Evolutionary conservation across 2,888 invertebrate species (phyloP).

Genomic region (Apotomis betuletana): DNA sequence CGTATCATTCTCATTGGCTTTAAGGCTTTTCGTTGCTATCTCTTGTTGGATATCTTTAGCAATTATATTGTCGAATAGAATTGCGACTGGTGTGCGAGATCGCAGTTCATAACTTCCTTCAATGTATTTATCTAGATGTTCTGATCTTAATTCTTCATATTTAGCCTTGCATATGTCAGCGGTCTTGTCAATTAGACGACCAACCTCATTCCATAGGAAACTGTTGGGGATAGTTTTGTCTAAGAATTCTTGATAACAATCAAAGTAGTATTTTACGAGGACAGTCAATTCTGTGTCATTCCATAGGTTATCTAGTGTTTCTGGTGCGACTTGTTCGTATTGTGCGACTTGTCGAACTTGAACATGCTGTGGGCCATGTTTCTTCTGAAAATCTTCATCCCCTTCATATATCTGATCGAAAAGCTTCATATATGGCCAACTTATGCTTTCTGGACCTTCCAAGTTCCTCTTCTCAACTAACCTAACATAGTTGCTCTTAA

Average conservation of each 20-base stretch:
- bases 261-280: constrained; percentile 71
- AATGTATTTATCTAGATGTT: constrained; percentile 62
- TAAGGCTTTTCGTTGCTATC: constrained; percentile 46
- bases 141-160: constrained; percentile 58
- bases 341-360: not conserved
- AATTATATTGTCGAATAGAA: constrained; percentile 71
- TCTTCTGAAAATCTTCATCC: constrained; percentile 66
- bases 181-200: constrained; percentile 66
- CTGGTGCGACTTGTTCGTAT: constrained; percentile 1
- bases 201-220: constrained; percentile 76
- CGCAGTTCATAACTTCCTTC: constrained; percentile 59
- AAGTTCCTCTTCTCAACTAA: constrained; percentile 62
- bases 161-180: constrained; percentile 64
- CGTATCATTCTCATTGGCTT: constrained; percentile 43
- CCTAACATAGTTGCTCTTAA: constrained; percentile 72
- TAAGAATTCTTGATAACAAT: constrained; percentile 73
- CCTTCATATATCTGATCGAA: constrained; percentile 71
- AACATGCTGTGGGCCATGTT: constrained; percentile 46
- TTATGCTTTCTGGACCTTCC: constrained; percentile 54
- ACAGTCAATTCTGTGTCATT: constrained; percentile 66
- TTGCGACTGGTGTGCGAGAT: constrained; percentile 61
- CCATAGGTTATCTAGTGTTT: constrained; percentile 54
- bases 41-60: constrained; percentile 61
- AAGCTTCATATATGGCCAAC: constrained; percentile 71
- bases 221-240: constrained; percentile 71